Conservation (phyloP, 2,797 vertebrate genomes). For the Tangara arthus region DNA sequence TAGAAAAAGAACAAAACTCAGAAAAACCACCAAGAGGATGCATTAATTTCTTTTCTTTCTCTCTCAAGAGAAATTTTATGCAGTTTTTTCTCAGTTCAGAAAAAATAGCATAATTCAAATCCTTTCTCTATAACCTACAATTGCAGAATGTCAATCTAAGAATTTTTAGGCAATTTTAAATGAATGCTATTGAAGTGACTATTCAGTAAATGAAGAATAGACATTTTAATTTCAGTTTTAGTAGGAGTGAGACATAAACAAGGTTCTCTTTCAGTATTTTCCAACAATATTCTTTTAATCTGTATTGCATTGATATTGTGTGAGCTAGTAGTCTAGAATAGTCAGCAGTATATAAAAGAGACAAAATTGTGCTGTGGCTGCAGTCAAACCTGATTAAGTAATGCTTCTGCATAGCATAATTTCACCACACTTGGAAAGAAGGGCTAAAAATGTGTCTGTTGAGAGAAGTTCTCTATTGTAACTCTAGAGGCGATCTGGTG, state of each 20-base stretch:
- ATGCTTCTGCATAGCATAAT: constrained; percentile 11
- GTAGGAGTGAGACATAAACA: constrained; percentile 44
- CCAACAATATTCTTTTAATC: constrained; percentile 49
- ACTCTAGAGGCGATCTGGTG: not conserved
- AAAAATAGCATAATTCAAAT: constrained; percentile 7
- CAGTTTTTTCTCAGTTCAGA: not conserved
- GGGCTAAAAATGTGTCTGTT: not conserved
- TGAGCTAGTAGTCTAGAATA: constrained; percentile 53
- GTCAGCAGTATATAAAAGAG: not conserved
- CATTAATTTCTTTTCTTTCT: not conserved
- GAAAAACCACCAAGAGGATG: not conserved
- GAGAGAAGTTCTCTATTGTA: not conserved
- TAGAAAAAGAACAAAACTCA: not conserved
- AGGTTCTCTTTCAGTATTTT: constrained; percentile 23
- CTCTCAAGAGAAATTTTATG: not conserved
- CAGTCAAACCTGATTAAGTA: constrained; percentile 62
- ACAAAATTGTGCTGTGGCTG: constrained; percentile 28
- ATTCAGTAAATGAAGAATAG: constrained; percentile 49
- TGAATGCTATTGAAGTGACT: constrained; percentile 21
- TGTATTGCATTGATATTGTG: constrained; percentile 40
- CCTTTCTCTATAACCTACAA: not conserved
- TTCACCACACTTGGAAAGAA: constrained; percentile 17
- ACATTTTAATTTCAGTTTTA: constrained; percentile 54
- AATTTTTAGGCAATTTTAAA: constrained; percentile 30
- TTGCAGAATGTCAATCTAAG: constrained; percentile 26